Percentiles rank a stretch among this genome's conserved stretches.
Evolutionary conservation across 2,888 invertebrate species (phyloP).

Genomic region (Anaspis maculata): DNA sequence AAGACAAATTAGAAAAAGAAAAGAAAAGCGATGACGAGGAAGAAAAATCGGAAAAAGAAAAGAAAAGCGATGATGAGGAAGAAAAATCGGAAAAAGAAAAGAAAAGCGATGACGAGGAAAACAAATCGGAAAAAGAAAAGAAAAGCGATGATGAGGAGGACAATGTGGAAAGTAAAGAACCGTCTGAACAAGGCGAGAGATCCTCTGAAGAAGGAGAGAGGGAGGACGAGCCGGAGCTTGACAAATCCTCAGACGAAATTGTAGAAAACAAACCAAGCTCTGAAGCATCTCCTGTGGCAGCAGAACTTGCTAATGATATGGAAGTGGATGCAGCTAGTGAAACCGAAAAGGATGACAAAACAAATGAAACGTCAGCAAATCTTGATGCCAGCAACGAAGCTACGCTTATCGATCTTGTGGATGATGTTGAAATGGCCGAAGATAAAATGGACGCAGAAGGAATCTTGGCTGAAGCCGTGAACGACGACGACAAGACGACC

Average conservation of each 20-base stretch:
- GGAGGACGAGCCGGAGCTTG: constrained; percentile 8
- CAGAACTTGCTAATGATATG: background rate
- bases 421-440: background rate
- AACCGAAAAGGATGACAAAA: background rate
- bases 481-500: too few species aligned
- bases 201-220: background rate
- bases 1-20: constrained; percentile 1
- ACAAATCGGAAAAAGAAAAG: constrained; percentile 5
- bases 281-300: background rate
- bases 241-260: constrained; percentile 8
- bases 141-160: constrained; percentile 2
- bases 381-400: background rate
- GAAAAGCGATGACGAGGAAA: constrained; percentile 1
- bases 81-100: constrained; percentile 3
- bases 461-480: too few species aligned
- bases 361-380: too few species aligned
- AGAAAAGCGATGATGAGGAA: constrained; percentile 6
- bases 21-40: background rate
- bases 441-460: too few species aligned
- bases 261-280: constrained; percentile 5
- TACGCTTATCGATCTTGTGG: background rate
- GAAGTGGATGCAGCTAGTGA: background rate
- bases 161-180: constrained; percentile 2
- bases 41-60: constrained; percentile 3
- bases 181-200: constrained; percentile 8